Evolutionary conservation across 1,140 invertebrate species (phyloP), one percentile per base, ranked within the genome.

Genomic region (Panonychus citri): DNA sequence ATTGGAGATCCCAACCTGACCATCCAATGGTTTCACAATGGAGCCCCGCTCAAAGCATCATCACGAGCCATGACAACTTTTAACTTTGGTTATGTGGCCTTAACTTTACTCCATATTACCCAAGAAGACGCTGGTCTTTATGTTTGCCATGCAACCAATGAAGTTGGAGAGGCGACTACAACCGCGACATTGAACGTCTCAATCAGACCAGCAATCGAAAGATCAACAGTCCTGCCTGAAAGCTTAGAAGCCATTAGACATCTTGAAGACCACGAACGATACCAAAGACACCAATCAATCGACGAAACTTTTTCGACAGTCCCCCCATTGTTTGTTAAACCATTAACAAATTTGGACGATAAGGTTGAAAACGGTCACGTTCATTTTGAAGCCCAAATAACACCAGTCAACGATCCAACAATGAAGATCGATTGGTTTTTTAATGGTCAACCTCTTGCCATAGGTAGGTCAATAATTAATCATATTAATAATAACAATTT

Each of bases 11-110:
- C 87, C 2, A 83, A 81, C 42, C 77, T 97, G 64, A 79, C 76
- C 66, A 85, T 96, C 12, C 88, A 94, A 73, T 96, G 91, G 91
- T 77, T 88, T 72, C 86, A 90, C 60, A 90, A 96, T 67, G 87
- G 85, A 64, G 73, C 78, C 60, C 82, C 85, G 37, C 40, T 60
- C 34, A n/a, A 19, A 2, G 21, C n/a, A n/a, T 86, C 85, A 15
- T 87, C 84, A 13, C 73, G 89, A 59, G 84, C 93, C 3, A 85
- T 88, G 66, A 84, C 83, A 68, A 75, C 88, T 24, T 40, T 40
- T 51, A 88, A 94, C 64, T 90, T 90, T 68, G 86, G 85, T n/a
- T 88, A 85, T 66, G 87, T 95, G 57, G 91, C 91, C 0, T 69
- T 99, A 28, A 34, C 24, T 30, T 51, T 56, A 12, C 13, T 24